Percentiles rank a stretch among this genome's conserved stretches.
phyloP scores from a whole-genome alignment of 2,113 vertebrate species.

The Microcebus griseorufus region DNA sequence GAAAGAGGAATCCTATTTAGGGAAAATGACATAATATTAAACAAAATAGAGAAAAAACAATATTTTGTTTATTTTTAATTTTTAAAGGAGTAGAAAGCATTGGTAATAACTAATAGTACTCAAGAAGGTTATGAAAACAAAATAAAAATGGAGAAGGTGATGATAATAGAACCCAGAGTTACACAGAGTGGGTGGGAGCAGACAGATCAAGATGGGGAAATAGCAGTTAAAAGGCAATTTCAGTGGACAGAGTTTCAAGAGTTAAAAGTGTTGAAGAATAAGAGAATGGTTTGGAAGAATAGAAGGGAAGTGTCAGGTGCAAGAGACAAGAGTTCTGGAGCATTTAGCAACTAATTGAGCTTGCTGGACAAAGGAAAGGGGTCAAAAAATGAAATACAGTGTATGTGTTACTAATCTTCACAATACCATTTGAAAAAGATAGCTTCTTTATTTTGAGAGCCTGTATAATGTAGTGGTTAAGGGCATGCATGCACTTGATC shows the following conservation, averaged over 20 bases:
- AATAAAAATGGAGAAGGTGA: neutral
- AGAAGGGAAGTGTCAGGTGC: neutral
- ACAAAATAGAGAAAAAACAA: neutral
- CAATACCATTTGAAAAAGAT: neutral
- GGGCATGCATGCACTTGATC: no score
- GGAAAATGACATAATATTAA: neutral
- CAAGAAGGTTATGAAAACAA: neutral
- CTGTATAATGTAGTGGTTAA: neutral
- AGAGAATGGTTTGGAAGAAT: neutral
- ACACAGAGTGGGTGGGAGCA: neutral
- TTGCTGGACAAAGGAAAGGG: neutral
- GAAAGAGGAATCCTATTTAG: neutral
- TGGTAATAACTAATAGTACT: neutral
- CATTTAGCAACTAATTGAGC: neutral
- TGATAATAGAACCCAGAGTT: neutral
- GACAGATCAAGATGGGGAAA: neutral
- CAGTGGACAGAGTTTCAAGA: neutral
- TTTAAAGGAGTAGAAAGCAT: neutral
- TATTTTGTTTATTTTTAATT: neutral
- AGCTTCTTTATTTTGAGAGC: conserved; percentile 10
- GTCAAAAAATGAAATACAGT: neutral
- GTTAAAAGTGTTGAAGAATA: neutral
- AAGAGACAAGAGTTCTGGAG: neutral
- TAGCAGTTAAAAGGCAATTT: neutral
- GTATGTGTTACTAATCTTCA: neutral